These are phyloP conservation scores for Sturnira hondurensis DNA, from an alignment of 2,113 vertebrate species.

Conservation along the genomic window DNA sequence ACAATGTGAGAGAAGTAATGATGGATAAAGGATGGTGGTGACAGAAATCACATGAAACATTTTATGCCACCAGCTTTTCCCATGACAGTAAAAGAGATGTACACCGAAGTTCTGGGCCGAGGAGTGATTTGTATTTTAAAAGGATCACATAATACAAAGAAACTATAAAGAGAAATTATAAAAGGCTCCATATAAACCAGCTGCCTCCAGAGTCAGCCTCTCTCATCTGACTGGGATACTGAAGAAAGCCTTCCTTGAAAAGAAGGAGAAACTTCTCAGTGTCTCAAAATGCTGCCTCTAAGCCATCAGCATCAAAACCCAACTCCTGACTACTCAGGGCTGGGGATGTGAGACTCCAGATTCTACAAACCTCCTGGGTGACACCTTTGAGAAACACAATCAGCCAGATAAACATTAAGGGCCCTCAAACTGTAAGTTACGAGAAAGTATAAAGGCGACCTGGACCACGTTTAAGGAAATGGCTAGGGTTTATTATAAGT, in stretches of 20 bases:
- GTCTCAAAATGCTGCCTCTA: background rate
- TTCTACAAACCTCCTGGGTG: background rate
- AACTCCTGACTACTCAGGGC: background rate
- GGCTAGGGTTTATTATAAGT: background rate
- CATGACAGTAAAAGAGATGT: background rate
- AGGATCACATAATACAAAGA: background rate
- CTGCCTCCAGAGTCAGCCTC: background rate
- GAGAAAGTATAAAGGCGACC: background rate
- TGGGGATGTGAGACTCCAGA: background rate
- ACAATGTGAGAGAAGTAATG: background rate
- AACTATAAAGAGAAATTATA: background rate
- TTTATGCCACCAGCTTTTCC: background rate
- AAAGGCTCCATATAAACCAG: background rate
- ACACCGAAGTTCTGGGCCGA: background rate
- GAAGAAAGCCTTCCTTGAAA: background rate
- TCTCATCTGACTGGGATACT: background rate
- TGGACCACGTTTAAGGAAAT: background rate
- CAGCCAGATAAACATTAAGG: background rate
- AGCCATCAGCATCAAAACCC: background rate
- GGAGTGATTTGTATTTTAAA: constrained; percentile 18
- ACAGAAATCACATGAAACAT: background rate
- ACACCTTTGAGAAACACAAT: background rate
- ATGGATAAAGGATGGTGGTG: background rate
- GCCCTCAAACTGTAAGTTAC: background rate
- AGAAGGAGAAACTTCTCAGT: background rate